These are phyloP conservation scores for Euura saliciscinereae DNA, from an alignment of 1,140 invertebrate genomes.

Conservation along the genomic window DNA sequence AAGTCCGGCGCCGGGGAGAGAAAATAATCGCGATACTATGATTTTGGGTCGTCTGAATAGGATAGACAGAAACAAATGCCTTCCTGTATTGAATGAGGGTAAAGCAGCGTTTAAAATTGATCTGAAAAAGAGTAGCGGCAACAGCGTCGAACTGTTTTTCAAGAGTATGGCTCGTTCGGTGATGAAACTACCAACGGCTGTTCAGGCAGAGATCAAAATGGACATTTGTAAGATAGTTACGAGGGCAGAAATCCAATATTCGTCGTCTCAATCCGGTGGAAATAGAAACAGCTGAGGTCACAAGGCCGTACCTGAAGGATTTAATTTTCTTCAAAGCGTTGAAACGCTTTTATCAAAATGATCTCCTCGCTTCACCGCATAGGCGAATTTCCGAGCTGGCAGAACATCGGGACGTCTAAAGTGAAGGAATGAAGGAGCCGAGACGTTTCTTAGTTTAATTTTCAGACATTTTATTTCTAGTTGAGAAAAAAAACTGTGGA, in stretches of 20 bases:
- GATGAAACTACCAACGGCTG: slow-evolving; percentile 28
- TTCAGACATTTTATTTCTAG: slow-evolving; percentile 9
- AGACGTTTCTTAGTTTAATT: background rate
- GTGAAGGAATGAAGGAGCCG: background rate
- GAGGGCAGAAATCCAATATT: slow-evolving; percentile 34
- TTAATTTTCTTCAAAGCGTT: too few species aligned
- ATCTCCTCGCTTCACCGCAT: too few species aligned
- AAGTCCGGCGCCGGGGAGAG: slow-evolving; percentile 7
- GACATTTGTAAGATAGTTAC: slow-evolving; percentile 41
- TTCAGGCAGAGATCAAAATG: slow-evolving; percentile 39
- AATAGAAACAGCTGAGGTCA: too few species aligned
- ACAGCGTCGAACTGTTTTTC: slow-evolving; percentile 39
- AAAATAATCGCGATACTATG: slow-evolving; percentile 4
- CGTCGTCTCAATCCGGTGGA: background rate
- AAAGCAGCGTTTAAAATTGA: background rate
- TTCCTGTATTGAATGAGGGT: too few species aligned
- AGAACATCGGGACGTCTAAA: too few species aligned
- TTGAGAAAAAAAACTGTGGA: background rate
- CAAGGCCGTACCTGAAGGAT: too few species aligned
- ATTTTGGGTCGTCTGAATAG: slow-evolving; percentile 12
- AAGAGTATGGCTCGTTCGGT: slow-evolving; percentile 38
- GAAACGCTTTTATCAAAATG: too few species aligned
- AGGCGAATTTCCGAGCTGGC: too few species aligned
- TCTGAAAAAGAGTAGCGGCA: slow-evolving; percentile 25
- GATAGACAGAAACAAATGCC: background rate